Percentiles rank a stretch among this genome's conserved stretches.
These are phyloP conservation scores for Diarsia brunnea DNA, from an alignment of 2,888 invertebrate genomes.

Conservation along the genomic window DNA sequence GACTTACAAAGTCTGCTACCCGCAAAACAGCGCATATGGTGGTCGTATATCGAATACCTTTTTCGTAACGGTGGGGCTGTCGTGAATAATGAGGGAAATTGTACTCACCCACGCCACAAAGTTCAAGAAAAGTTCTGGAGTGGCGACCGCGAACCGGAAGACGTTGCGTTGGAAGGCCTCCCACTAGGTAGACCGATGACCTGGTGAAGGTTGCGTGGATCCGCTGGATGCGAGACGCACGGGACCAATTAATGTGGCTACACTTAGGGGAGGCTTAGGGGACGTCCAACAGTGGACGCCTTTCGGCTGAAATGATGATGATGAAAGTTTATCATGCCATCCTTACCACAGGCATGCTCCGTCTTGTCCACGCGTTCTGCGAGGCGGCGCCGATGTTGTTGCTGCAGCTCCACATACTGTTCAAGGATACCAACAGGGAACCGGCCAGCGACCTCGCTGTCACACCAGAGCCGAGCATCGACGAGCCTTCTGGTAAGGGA, in stretches of 20 bases:
- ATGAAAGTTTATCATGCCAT: neutral
- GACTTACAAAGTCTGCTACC: neutral
- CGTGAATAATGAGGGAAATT: neutral
- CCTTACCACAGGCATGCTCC: constrained; percentile 91
- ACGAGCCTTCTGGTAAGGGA: constrained; percentile 81
- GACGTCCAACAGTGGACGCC: too few species aligned
- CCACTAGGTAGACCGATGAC: too few species aligned
- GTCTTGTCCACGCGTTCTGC: constrained; percentile 96
- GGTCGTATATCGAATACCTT: neutral
- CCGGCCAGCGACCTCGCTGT: constrained; percentile 76
- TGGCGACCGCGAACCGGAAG: too few species aligned
- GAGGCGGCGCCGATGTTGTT: constrained; percentile 97
- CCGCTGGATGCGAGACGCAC: too few species aligned
- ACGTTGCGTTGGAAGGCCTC: too few species aligned
- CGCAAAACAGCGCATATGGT: neutral
- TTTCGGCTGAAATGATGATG: too few species aligned
- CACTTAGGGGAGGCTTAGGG: too few species aligned
- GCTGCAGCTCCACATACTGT: constrained; percentile 94
- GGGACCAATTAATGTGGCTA: too few species aligned
- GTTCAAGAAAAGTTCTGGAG: too few species aligned
- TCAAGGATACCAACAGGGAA: constrained; percentile 82
- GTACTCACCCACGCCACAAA: too few species aligned
- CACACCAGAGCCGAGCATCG: constrained; percentile 81
- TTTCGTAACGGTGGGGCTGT: neutral
- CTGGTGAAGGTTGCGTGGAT: too few species aligned